These are phyloP conservation scores for Stenodema calcarata DNA, from an alignment of 2,888 invertebrate species.

Conservation along the genomic window DNA sequence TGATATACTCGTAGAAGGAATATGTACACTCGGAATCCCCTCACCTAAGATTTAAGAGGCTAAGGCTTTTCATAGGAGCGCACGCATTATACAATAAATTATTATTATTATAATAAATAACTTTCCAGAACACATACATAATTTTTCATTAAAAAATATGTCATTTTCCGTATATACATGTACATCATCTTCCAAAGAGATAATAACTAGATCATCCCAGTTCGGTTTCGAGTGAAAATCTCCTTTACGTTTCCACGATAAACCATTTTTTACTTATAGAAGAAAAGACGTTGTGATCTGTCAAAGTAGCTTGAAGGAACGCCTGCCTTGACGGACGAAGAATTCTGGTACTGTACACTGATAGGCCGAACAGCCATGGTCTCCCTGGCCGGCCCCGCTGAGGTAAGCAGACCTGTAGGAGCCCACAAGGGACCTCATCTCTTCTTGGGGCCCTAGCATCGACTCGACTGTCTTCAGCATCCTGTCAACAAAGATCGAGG, in stretches of 20 bases:
- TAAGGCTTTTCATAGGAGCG: not conserved
- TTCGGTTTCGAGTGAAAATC: not conserved
- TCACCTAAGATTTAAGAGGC: no score
- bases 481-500: not conserved
- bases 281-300: not conserved
- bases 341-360: conserved; percentile 24
- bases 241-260: no score
- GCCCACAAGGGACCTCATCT: conserved; percentile 32
- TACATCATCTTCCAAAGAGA: no score
- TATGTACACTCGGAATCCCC: no score
- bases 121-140: no score
- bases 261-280: not conserved
- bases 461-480: conserved; percentile 37
- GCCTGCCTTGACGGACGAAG: conserved; percentile 29
- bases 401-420: conserved; percentile 49
- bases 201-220: conserved; percentile 21
- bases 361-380: conserved; percentile 11
- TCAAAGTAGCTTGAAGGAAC: conserved; percentile 21
- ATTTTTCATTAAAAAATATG: not conserved
- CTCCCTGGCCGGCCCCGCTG: conserved; percentile 28
- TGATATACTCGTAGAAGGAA: no score
- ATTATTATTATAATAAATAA: not conserved
- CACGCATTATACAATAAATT: not conserved
- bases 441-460: conserved; percentile 25
- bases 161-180: not conserved